Evolutionary conservation across 2,797 vertebrate species (phyloP).

Genomic region (Graptemys geographica): DNA sequence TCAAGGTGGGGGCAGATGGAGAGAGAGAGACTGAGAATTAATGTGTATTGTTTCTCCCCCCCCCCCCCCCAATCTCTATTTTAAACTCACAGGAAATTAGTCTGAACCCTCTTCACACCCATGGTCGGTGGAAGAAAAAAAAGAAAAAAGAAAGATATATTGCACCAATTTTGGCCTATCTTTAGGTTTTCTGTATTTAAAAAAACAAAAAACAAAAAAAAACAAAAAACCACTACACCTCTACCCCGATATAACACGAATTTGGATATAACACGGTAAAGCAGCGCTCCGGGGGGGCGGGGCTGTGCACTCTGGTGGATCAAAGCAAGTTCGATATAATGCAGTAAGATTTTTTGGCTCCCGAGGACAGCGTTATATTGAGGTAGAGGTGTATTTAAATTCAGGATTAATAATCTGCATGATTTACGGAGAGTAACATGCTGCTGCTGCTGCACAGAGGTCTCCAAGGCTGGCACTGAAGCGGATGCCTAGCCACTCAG

Average conservation of each 20-base stretch:
- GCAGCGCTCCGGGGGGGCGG: too few relatives aligned
- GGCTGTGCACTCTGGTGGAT: too few relatives aligned
- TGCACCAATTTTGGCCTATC: not conserved
- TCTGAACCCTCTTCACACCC: not conserved
- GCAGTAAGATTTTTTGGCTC: too few relatives aligned
- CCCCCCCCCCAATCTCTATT: not conserved
- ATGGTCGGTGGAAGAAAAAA: fast-evolving
- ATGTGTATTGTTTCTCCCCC: not conserved
- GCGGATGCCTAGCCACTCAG: not conserved
- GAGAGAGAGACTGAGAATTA: not conserved
- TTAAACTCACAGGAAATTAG: not conserved
- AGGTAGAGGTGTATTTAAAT: not conserved
- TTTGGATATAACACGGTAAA: too few relatives aligned
- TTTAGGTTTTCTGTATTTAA: not conserved
- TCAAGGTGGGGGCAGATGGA: not conserved
- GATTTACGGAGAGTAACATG: not conserved
- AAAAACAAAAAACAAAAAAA: not conserved
- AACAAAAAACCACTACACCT: too few relatives aligned
- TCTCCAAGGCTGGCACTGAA: not conserved
- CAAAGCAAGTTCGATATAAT: too few relatives aligned
- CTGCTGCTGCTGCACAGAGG: not conserved
- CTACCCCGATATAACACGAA: too few relatives aligned
- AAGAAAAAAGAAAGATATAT: fast-evolving
- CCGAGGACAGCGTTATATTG: too few relatives aligned
- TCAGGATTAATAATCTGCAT: not conserved